Evolutionary conservation across 2,888 invertebrate species (phyloP).

Genomic region (Orchesella flavescens): DNA sequence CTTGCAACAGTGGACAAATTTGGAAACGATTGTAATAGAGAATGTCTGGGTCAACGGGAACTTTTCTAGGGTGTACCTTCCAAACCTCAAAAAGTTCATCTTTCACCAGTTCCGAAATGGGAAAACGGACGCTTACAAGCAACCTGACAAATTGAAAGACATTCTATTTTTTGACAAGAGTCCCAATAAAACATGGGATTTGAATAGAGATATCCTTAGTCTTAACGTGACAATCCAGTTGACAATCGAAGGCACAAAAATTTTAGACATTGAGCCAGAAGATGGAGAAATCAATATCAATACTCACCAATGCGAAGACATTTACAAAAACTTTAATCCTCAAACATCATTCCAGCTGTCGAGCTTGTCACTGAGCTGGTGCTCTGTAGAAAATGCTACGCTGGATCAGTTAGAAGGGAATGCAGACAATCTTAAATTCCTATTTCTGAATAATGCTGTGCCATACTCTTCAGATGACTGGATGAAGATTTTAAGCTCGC

Average conservation of each 20-base stretch:
- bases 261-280: constrained; percentile 39
- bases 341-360: constrained; percentile 10
- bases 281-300: constrained; percentile 42
- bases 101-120: constrained; percentile 44
- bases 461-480: constrained; percentile 22
- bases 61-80: constrained; percentile 41
- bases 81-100: constrained; percentile 40
- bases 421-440: neutral
- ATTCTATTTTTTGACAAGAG: constrained; percentile 49
- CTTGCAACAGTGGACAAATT: constrained; percentile 32
- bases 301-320: constrained; percentile 41
- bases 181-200: constrained; percentile 24
- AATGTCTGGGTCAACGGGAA: constrained; percentile 47
- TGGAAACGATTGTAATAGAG: constrained; percentile 45
- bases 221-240: constrained; percentile 32
- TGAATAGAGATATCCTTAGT: constrained; percentile 41
- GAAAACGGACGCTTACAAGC: constrained; percentile 42
- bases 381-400: neutral
- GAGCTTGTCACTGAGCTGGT: constrained; percentile 25
- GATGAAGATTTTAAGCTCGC: neutral
- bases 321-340: constrained; percentile 21
- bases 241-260: constrained; percentile 36
- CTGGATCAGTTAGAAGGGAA: neutral
- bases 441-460: constrained; percentile 44
- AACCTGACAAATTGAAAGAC: constrained; percentile 20